Conservation (phyloP, 1,140 invertebrate species). For the Calycopis cecrops region DNA sequence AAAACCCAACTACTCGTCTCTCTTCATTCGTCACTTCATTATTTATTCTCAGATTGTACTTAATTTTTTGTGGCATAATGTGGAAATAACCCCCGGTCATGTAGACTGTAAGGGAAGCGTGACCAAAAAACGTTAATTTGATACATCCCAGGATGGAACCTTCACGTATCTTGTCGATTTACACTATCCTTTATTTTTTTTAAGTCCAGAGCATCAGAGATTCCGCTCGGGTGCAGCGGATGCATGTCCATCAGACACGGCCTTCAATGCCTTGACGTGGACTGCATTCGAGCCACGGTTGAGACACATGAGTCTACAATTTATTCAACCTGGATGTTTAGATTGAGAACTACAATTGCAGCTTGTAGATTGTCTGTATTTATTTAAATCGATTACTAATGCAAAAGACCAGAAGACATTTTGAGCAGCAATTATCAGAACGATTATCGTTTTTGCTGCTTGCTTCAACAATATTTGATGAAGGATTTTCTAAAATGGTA, state of each 20-base stretch:
- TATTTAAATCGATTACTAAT: too few species aligned
- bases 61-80: neutral
- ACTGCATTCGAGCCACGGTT: conserved; percentile 41
- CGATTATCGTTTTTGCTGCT: too few species aligned
- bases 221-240: conserved; percentile 49
- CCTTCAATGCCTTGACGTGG: conserved; percentile 48
- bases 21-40: neutral
- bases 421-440: too few species aligned
- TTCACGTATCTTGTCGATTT: conserved; percentile 39
- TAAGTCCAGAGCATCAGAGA: conserved; percentile 38
- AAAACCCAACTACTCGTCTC: neutral
- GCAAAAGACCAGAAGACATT: too few species aligned
- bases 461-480: too few species aligned
- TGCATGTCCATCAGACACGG: conserved; percentile 41
- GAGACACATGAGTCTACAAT: conserved; percentile 4
- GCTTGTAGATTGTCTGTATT: too few species aligned
- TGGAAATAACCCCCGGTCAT: conserved; percentile 27
- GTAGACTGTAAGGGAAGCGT: conserved; percentile 30
- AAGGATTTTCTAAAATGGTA: too few species aligned
- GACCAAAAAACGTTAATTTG: conserved; percentile 51
- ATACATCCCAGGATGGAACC: conserved; percentile 37
- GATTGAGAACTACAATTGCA: too few species aligned
- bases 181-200: conserved; percentile 39
- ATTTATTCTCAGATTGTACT: neutral
- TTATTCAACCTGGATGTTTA: neutral